phyloP scores from a whole-genome alignment of 1,140 invertebrate species.

The Pseudomyrmex flavicornis region DNA sequence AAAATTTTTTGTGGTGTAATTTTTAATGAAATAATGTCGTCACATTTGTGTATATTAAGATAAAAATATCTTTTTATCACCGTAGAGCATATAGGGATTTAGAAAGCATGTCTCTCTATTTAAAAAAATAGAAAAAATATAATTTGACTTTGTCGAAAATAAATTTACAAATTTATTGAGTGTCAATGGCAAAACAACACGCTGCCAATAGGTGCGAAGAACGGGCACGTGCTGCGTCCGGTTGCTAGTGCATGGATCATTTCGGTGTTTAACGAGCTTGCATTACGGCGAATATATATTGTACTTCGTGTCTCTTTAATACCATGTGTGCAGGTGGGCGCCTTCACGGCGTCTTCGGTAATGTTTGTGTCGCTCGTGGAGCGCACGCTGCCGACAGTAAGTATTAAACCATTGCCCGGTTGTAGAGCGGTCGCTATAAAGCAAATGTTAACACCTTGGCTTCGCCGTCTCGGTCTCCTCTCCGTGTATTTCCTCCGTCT shows the following conservation, averaged over 20 bases:
- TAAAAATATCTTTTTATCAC: too few relatives aligned
- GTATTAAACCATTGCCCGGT: conserved; percentile 76
- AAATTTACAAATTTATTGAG: neutral
- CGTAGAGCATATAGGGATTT: too few relatives aligned
- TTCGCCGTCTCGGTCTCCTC: conserved; percentile 38
- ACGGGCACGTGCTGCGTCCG: too few relatives aligned
- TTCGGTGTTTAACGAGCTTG: conserved; percentile 40
- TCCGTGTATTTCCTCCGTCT: conserved; percentile 41
- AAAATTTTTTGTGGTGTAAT: too few relatives aligned
- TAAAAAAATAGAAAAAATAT: neutral
- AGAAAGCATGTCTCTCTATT: neutral
- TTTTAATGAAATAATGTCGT: too few relatives aligned
- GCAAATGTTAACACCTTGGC: conserved; percentile 79
- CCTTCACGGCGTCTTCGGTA: conserved; percentile 1
- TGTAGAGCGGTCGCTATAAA: conserved; percentile 76
- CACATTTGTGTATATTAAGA: too few relatives aligned
- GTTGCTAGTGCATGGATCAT: conserved; percentile 20
- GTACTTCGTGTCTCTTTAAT: conserved; percentile 41
- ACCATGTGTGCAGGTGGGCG: conserved; percentile 44
- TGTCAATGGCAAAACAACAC: neutral
- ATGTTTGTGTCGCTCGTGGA: conserved; percentile 48
- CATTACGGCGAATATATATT: conserved; percentile 27
- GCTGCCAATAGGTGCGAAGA: conserved; percentile 9
- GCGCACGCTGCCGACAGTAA: conserved; percentile 62
- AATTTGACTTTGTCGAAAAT: neutral